These are phyloP conservation scores for Drosophila tani DNA, from an alignment of 1,140 invertebrate genomes.

Conservation along the genomic window DNA sequence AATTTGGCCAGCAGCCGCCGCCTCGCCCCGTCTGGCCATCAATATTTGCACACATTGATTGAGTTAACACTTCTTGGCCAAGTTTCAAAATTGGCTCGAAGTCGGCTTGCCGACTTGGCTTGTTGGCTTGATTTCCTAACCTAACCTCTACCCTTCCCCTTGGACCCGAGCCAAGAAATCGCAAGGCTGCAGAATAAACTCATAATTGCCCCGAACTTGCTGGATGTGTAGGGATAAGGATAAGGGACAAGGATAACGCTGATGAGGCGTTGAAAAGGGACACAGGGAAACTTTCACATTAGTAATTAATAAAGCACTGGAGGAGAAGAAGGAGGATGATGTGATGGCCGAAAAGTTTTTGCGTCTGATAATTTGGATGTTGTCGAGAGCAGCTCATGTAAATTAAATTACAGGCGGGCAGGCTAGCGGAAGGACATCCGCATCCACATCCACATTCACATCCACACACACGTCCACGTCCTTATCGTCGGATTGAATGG, in stretches of 20 bases:
- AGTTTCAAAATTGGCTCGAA: constrained; percentile 62
- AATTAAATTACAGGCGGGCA: constrained; percentile 66
- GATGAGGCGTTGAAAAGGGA: constrained; percentile 48
- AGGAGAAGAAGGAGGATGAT: constrained; percentile 33
- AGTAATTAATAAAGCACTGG: constrained; percentile 68
- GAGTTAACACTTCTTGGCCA: constrained; percentile 75
- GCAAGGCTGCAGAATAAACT: constrained; percentile 45
- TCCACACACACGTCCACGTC: not conserved
- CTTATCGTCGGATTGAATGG: constrained; percentile 59
- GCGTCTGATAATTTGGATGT: constrained; percentile 61
- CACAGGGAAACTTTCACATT: constrained; percentile 72
- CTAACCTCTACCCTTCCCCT: not conserved
- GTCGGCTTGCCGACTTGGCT: constrained; percentile 17
- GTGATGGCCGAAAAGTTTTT: constrained; percentile 61
- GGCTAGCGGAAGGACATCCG: constrained; percentile 26
- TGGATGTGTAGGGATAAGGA: not conserved
- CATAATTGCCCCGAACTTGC: constrained; percentile 55
- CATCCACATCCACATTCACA: constrained; percentile 8
- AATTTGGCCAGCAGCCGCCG: constrained; percentile 52
- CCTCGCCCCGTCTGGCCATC: constrained; percentile 5
- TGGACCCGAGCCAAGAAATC: constrained; percentile 49
- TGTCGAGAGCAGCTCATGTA: constrained; percentile 57
- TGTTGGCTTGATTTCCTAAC: constrained; percentile 14
- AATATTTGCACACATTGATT: constrained; percentile 69
- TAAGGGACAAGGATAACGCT: constrained; percentile 13